These are phyloP conservation scores for Pseudomyrmex flavicornis DNA, from an alignment of 1,140 invertebrate genomes.

Conservation along the genomic window DNA sequence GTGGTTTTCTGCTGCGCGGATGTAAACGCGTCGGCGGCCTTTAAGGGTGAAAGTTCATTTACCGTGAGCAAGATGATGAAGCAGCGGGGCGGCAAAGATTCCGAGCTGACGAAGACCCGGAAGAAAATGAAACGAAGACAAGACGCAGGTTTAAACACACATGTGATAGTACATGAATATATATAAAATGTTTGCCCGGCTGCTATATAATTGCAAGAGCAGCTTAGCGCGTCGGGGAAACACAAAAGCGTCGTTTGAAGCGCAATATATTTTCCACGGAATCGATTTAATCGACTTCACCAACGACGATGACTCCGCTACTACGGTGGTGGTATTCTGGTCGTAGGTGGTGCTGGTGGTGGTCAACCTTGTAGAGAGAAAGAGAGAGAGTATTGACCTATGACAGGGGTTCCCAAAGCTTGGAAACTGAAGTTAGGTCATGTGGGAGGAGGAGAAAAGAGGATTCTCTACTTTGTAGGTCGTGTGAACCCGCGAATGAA, in stretches of 20 bases:
- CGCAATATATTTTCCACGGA: constrained; percentile 51
- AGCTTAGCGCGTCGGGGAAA: constrained; percentile 17
- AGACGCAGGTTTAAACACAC: too few species aligned
- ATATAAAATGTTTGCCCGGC: background rate
- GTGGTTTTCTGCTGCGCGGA: background rate
- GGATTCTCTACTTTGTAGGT: background rate
- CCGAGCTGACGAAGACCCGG: background rate
- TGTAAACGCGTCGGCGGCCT: constrained; percentile 14
- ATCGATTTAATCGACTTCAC: constrained; percentile 58
- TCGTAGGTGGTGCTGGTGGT: background rate
- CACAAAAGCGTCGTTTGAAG: constrained; percentile 4
- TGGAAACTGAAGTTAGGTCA: constrained; percentile 23
- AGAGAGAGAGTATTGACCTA: constrained; percentile 59
- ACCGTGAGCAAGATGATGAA: constrained; percentile 1
- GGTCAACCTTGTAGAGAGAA: constrained; percentile 34
- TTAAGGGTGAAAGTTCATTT: constrained; percentile 56
- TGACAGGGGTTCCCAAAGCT: constrained; percentile 48
- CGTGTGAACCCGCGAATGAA: background rate
- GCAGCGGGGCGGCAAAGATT: background rate
- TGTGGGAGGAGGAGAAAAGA: background rate
- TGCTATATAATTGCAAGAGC: background rate
- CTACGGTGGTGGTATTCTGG: background rate
- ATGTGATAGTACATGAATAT: too few species aligned
- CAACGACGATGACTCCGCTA: constrained; percentile 44
- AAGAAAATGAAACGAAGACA: constrained; percentile 25